A percentile compares a stretch with the other conserved stretches of the same genome.
These are phyloP conservation scores for Myotis planiceps DNA, from an alignment of 2,797 vertebrate genomes.

Conservation along the genomic window DNA sequence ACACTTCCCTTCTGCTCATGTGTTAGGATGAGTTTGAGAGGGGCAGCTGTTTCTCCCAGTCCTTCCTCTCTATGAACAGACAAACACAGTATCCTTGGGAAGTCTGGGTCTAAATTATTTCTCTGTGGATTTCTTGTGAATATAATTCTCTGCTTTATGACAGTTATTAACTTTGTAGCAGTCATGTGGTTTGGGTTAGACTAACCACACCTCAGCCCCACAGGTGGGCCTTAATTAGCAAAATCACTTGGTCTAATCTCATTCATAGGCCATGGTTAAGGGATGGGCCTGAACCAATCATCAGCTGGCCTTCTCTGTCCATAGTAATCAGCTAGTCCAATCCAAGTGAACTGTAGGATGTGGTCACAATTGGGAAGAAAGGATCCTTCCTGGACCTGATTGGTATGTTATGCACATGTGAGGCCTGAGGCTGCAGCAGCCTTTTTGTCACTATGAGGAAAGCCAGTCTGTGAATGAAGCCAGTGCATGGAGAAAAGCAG, in stretches of 20 bases:
- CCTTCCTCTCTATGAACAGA: background rate
- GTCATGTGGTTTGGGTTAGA: background rate
- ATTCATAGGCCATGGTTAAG: background rate
- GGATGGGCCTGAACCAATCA: background rate
- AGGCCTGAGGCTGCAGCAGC: background rate
- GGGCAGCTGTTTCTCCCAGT: background rate
- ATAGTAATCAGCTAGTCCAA: background rate
- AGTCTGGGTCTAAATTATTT: background rate
- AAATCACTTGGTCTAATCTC: background rate
- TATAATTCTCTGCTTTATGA: background rate
- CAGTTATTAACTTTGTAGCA: background rate
- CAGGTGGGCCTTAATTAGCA: background rate
- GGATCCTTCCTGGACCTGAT: background rate
- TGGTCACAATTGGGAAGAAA: background rate
- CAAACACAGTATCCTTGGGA: background rate
- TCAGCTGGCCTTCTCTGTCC: background rate
- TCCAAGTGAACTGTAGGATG: background rate
- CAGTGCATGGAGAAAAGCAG: background rate
- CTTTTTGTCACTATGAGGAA: background rate
- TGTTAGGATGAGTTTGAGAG: background rate
- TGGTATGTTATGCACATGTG: background rate
- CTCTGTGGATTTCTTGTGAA: background rate
- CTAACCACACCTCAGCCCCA: background rate
- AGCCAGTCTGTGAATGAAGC: background rate
- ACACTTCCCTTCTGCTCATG: background rate